These are phyloP conservation scores for Cyclophora albipunctata DNA, from an alignment of 2,888 invertebrate genomes.

Conservation along the genomic window DNA sequence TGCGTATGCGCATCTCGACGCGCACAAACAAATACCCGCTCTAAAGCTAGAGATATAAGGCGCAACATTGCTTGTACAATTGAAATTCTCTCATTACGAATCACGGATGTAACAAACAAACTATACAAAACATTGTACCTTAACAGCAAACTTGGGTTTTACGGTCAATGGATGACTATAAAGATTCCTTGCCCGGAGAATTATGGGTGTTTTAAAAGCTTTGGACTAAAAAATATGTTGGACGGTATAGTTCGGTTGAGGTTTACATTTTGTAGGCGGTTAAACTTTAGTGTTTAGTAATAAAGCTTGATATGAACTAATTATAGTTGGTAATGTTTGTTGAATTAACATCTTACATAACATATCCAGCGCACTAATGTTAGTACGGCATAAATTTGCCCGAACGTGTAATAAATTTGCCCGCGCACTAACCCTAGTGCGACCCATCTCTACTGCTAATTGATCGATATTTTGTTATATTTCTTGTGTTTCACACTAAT, in stretches of 20 bases:
- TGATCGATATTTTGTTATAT: no score
- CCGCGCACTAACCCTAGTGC: no score
- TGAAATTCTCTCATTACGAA: conserved; percentile 61
- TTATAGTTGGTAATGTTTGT: no score
- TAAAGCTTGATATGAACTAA: no score
- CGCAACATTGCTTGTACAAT: conserved; percentile 10
- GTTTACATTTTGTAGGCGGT: neutral
- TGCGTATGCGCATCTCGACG: conserved; percentile 59
- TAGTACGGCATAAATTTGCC: no score
- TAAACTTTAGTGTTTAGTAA: no score
- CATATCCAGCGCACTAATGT: no score
- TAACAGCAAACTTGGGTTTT: conserved; percentile 63
- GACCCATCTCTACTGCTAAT: no score
- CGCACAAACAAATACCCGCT: conserved; percentile 24
- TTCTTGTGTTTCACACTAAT: no score
- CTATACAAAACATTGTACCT: conserved; percentile 68
- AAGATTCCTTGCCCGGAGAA: conserved; percentile 48
- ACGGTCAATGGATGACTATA: conserved; percentile 47
- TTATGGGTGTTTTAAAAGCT: conserved; percentile 40
- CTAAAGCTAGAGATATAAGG: conserved; percentile 8
- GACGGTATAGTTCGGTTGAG: neutral
- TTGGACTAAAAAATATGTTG: conserved; percentile 13
- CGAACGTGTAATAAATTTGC: no score
- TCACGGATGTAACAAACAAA: conserved; percentile 72
- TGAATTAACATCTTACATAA: no score